Base-by-base conservation (phyloP, 2,113 vertebrate genomes). In the Rissa tridactyla region DNA sequence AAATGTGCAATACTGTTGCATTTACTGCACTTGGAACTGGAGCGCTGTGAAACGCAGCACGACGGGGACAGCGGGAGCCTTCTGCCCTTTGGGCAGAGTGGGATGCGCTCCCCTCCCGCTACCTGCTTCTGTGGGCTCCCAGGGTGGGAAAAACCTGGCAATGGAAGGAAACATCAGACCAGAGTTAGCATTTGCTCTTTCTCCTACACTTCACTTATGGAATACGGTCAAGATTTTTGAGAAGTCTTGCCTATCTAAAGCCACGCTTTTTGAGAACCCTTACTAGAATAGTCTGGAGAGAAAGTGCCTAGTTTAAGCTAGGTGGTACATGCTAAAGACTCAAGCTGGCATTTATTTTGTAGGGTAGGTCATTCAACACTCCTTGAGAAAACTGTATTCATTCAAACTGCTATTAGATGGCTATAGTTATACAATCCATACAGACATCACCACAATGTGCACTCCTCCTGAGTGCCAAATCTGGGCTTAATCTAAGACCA, bases 1-100 rank as follows among this genome's bases (percentile, higher is more conserved):
- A 52, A 81, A 88, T 54, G 20, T 2, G 0, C 13, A 46, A 15
- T 36, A 30, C 47, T 30, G 40, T n/a, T 69, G 36, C 26, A 71
- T 60, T 65, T 84, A 55, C 26, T 23, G 64, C 40, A 23, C 25
- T 87, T 54, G n/a, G 38, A 78, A 54, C 10, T 20, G 73, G 30
- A 40, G 62, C 9, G 5, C 40, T 55, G 27, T 27, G 27, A 94
- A 82, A 77, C 15, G n/a, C 42, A 92, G 57, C 27, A 57, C 1
- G 17, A 40, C 13, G 47, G n/a, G 38, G 58, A 46, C 12, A 54
- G 38, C 1, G 1, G 61, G 17, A 83, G 13, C 23, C 32, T 19
- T 46, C 34, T 5, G 4, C 17, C 18, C 1, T 0, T 14, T 4
- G 4, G n/a, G 42, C 21, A 86, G 60, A 36, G 20, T 11, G 27